Conservation (phyloP, 2,797 vertebrate species). For the Phoebastria nigripes region DNA sequence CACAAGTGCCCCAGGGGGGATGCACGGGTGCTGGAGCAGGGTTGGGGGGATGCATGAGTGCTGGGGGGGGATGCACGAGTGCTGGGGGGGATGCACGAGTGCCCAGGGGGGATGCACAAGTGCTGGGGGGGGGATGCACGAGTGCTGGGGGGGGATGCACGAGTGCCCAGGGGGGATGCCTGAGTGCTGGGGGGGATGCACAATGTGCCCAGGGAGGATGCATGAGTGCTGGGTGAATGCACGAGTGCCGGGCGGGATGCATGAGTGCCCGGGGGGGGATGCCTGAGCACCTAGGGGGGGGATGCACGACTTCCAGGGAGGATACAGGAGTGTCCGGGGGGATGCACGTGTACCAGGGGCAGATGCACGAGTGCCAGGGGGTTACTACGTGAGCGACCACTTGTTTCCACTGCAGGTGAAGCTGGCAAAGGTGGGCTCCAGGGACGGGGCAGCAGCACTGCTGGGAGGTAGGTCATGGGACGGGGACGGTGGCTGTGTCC, state of each 20-base stretch:
- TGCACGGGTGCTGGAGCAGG: no score
- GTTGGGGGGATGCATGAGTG: no score
- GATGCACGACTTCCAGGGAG: neutral
- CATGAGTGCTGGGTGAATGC: neutral
- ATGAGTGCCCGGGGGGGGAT: no score
- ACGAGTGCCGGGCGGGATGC: neutral
- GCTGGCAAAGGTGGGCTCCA: neutral
- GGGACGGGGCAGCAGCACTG: neutral
- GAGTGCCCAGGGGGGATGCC: no score
- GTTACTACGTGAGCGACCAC: accelerated
- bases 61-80: no score
- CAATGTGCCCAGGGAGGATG: neutral
- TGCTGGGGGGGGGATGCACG: neutral
- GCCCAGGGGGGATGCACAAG: no score
- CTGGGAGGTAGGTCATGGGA: neutral
- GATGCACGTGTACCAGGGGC: neutral
- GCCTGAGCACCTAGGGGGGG: neutral
- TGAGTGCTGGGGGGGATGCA: no score
- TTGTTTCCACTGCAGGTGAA: neutral
- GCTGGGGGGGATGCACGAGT: no score
- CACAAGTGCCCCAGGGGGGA: no score
- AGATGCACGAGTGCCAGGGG: neutral
- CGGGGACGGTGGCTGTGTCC: accelerated
- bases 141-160: no score
- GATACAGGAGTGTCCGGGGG: no score